Evolutionary conservation across 2,113 vertebrate genomes (phyloP).

Genomic region (Tragelaphus scriptus): DNA sequence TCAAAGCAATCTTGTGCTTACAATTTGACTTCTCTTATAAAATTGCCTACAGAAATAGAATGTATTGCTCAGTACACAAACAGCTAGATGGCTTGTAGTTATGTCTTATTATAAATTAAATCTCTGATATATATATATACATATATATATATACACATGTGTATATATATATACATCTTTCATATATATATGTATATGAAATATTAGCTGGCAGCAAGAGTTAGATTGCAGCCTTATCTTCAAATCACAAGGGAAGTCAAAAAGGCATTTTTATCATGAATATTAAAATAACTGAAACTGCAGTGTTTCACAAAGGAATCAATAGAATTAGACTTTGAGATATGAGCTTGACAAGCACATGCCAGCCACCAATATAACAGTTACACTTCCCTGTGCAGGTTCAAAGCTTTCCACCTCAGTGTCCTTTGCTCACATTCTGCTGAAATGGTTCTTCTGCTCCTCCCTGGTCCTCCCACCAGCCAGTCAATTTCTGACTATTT

Average conservation of each 20-base stretch:
- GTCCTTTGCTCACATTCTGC: not conserved
- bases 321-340: constrained; percentile 8
- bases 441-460: not conserved
- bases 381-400: not conserved
- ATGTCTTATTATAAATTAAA: not conserved
- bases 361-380: not conserved
- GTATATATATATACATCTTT: no score
- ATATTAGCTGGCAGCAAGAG: not conserved
- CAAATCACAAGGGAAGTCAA: not conserved
- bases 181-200: not conserved
- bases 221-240: not conserved
- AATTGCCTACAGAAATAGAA: not conserved
- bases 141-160: no score
- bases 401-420: not conserved
- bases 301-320: not conserved
- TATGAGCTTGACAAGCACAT: not conserved
- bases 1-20: not conserved
- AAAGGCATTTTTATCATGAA: not conserved
- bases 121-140: not conserved
- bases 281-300: not conserved
- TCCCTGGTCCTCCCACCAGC: not conserved
- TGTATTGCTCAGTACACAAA: not conserved
- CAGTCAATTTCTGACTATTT: not conserved
- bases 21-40: constrained; percentile 3
- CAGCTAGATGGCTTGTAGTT: not conserved